Evolutionary conservation across 35 echinoderm and acorn worm species (phyloP).

Genomic region (Diadema setosum): DNA sequence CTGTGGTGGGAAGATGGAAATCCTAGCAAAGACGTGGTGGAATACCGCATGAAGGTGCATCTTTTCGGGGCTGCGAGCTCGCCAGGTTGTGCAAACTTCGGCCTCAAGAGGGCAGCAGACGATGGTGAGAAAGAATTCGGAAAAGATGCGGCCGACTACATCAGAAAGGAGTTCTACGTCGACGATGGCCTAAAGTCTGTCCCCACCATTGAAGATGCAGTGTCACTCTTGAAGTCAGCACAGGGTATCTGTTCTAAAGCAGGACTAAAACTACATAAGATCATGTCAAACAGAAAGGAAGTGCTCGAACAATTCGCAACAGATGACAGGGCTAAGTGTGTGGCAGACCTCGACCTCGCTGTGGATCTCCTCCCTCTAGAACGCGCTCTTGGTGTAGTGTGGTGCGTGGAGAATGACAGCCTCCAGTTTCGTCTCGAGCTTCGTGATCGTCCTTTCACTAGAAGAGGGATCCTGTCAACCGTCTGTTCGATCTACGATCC

Average conservation of each 20-base stretch:
- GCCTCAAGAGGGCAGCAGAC: conserved; percentile 36
- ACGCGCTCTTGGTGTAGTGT: conserved; percentile 14
- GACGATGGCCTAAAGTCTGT: conserved; percentile 63
- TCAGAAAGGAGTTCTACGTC: conserved; percentile 69
- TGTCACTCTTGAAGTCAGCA: neutral
- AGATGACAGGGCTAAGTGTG: conserved; percentile 19
- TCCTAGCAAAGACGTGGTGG: neutral
- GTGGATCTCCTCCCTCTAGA: neutral
- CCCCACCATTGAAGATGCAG: conserved; percentile 17
- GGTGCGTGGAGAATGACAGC: conserved; percentile 26
- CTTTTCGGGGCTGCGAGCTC: conserved; percentile 47
- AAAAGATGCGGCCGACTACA: conserved; percentile 4
- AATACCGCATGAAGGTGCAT: conserved; percentile 30
- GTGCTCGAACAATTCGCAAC: neutral
- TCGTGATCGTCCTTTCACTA: conserved; percentile 26
- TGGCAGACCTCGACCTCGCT: conserved; percentile 27
- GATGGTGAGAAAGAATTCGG: conserved; percentile 40
- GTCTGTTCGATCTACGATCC: conserved; percentile 55
- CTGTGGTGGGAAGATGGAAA: conserved; percentile 60
- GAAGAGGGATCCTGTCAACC: conserved; percentile 30
- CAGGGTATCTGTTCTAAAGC: conserved; percentile 27
- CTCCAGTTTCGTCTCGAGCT: conserved; percentile 6
- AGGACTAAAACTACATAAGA: conserved; percentile 23
- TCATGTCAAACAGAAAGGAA: conserved; percentile 1
- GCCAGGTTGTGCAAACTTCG: conserved; percentile 71